Evolutionary conservation across 2,113 vertebrate genomes (phyloP).

Genomic region (Brachyhypopomus occidentalis): DNA sequence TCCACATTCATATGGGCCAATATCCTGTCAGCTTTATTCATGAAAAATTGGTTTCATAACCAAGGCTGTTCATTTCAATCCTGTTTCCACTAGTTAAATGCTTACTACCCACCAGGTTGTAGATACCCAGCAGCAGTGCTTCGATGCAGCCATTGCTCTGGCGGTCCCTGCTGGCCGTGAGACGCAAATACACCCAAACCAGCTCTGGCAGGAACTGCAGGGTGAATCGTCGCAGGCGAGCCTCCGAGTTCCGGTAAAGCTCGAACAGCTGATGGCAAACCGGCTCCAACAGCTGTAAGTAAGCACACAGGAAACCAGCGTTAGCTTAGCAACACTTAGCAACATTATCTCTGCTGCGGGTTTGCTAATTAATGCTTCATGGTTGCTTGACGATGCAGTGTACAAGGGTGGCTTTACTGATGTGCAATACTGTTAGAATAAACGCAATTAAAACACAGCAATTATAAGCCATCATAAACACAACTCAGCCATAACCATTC

Average conservation of each 20-base stretch:
- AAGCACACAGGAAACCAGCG: background rate
- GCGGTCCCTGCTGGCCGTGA: conserved; percentile 90
- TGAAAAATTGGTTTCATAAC: no score
- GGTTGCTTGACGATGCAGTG: no score
- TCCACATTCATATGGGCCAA: background rate
- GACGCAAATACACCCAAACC: conserved; percentile 92
- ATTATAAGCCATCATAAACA: no score
- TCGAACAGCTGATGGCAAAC: conserved; percentile 98
- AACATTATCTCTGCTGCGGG: background rate
- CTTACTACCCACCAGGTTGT: conserved; percentile 87
- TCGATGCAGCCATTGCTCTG: conserved; percentile 98
- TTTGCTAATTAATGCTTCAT: no score
- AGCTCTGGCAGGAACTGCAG: conserved; percentile 95
- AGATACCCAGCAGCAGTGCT: conserved; percentile 93
- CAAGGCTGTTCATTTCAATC: no score
- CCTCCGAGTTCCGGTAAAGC: conserved; percentile 92
- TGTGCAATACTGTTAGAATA: no score
- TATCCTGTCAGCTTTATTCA: no score
- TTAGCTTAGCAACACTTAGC: background rate
- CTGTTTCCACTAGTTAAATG: background rate
- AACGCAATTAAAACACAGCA: no score
- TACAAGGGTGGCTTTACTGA: no score
- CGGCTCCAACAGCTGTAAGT: conserved; percentile 88
- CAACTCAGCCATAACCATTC: no score
- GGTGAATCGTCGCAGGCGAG: conserved; percentile 91